Base-by-base conservation (phyloP, 2,797 vertebrate genomes). In the Nannoperca obscura region DNA sequence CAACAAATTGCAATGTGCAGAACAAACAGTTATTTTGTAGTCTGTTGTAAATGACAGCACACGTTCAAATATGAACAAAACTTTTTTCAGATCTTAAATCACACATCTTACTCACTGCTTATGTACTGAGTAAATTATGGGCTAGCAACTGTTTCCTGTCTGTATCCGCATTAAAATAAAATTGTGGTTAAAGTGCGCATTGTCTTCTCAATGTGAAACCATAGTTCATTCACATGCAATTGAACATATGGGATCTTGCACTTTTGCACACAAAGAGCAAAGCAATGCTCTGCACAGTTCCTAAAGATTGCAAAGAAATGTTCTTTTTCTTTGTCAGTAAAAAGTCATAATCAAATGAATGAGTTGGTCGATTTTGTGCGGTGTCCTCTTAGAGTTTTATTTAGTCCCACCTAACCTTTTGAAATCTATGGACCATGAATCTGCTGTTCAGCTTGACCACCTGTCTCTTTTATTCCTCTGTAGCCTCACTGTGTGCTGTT, bases 401-500 rank as follows among this genome's bases (percentile, higher is more conserved):
- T 53, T 20, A 22, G 12, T 30, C 6, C 17, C 2, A 2, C 13
- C 46, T 40, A 58, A 57, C 10, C 17, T 32, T 30, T 52, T 13
- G 53, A 52, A 42, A 24, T 52, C 24, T 27, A 22, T 11, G 3
- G 0, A 17, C 11, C 17, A 17, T 54, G 32, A 19, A 72, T 42
- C 10, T 15, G 4, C 14, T 40, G n/a, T 54, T 74, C 32, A 9
- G 10, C 62, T 32, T 77, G 27, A 61, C 32, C 15, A 61, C 32
- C 15, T 0, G 0, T 34, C 17, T 62, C 9, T 68, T 64, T 47
- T 49, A 2, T 76, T 66, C 38, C 40, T 73, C 60, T 66, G 65
- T 84, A 99, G 98, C 98, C 98, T 74, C 98, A 99, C 95, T 99
- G 98, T 94, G 98, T 99, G 81, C 94, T 99, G 69, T 92, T 99